These are phyloP conservation scores for Phoxinus phoxinus DNA, from an alignment of 2,113 vertebrate species.

Conservation along the genomic window DNA sequence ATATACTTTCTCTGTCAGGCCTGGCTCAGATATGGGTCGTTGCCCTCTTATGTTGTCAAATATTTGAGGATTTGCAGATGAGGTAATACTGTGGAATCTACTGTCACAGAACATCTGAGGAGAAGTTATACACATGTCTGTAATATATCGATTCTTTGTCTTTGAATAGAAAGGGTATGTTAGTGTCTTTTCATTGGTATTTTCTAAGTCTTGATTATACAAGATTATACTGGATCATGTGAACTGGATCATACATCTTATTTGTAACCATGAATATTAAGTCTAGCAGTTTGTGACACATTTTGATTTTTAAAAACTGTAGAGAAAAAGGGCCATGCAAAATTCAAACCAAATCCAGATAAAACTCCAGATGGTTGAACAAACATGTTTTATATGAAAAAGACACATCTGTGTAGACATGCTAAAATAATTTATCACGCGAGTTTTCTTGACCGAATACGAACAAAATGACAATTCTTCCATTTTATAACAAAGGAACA, in stretches of 20 bases:
- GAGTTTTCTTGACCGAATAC: neutral
- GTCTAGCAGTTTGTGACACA: neutral
- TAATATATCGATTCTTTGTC: neutral
- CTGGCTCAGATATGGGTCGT: neutral
- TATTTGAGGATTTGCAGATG: neutral
- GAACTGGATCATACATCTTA: neutral
- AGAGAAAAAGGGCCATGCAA: neutral
- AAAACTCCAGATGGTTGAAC: neutral
- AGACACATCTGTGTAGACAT: neutral
- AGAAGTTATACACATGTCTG: neutral
- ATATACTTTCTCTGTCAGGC: neutral
- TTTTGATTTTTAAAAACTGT: neutral
- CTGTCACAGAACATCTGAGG: neutral
- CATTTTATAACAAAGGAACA: neutral
- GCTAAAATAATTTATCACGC: neutral
- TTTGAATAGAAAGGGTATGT: neutral
- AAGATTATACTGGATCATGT: neutral
- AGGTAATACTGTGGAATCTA: neutral
- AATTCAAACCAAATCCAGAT: neutral
- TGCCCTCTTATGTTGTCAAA: slow-evolving; percentile 23
- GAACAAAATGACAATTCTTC: neutral
- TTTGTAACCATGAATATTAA: neutral
- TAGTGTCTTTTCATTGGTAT: neutral
- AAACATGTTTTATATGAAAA: neutral
- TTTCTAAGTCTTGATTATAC: neutral